A percentile compares a stretch with the other conserved stretches of the same genome.
phyloP scores from a whole-genome alignment of 1,140 invertebrate genomes.

The Calephelis nemesis region DNA sequence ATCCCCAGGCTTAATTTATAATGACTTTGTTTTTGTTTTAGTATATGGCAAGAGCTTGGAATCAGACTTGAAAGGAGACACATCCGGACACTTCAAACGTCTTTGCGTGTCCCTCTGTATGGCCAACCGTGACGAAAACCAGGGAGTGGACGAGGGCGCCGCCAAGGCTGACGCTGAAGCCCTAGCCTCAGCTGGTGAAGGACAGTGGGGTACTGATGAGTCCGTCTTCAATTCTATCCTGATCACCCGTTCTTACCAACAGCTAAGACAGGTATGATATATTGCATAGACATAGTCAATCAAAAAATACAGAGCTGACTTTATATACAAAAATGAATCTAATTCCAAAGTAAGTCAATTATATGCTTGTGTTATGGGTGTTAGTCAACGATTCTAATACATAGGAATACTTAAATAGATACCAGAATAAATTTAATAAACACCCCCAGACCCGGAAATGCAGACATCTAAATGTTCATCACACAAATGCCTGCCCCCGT shows the following conservation, averaged over 20 bases:
- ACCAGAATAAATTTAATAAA: too few relatives aligned
- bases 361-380: too few relatives aligned
- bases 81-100: conserved; percentile 94
- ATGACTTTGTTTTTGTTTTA: not conserved
- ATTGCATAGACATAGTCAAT: too few relatives aligned
- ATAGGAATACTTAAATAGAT: too few relatives aligned
- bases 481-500: too few relatives aligned
- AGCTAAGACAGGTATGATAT: conserved; percentile 82
- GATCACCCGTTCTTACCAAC: conserved; percentile 88
- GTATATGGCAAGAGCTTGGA: conserved; percentile 93
- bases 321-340: too few relatives aligned
- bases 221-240: conserved; percentile 91
- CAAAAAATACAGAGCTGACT: too few relatives aligned
- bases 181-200: conserved; percentile 86
- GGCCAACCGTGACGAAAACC: conserved; percentile 90
- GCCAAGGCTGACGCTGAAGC: conserved; percentile 86
- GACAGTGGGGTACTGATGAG: conserved; percentile 93
- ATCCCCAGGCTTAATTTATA: not conserved
- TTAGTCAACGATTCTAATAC: too few relatives aligned
- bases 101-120: conserved; percentile 91
- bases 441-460: too few relatives aligned
- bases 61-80: conserved; percentile 93
- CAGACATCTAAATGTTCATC: too few relatives aligned
- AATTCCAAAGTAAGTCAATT: too few relatives aligned
- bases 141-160: conserved; percentile 83